Evolutionary conservation across 2,888 invertebrate genomes (phyloP).

Genomic region (Eilema griseolum): DNA sequence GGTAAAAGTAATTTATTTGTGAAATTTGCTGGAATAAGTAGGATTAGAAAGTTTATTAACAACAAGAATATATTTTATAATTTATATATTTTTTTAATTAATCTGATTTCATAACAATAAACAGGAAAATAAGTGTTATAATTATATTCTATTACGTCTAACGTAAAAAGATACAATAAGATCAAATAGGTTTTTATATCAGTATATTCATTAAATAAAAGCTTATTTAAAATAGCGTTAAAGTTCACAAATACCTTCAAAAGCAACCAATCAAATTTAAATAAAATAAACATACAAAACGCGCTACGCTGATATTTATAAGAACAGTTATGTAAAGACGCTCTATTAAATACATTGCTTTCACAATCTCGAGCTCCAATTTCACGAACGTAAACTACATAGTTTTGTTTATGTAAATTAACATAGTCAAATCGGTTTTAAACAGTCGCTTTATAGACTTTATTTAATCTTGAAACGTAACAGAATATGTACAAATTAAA

Average conservation of each 20-base stretch:
- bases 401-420: conserved; percentile 23
- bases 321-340: conserved; percentile 3
- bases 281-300: neutral
- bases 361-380: conserved; percentile 20
- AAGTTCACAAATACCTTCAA: neutral
- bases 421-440: conserved; percentile 25
- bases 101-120: neutral
- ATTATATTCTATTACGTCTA: neutral
- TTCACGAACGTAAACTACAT: conserved; percentile 31
- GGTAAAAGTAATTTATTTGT: conserved; percentile 49
- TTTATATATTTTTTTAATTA: too few relatives aligned
- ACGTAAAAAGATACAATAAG: too few relatives aligned
- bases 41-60: neutral
- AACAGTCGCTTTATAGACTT: conserved; percentile 32
- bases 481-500: conserved; percentile 67
- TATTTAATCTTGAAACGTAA: conserved; percentile 60
- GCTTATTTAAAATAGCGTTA: neutral
- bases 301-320: neutral
- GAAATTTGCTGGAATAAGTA: conserved; percentile 18
- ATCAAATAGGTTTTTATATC: neutral
- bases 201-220: neutral
- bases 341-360: conserved; percentile 4
- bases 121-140: neutral
- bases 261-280: conserved; percentile 8
- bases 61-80: neutral